Evolutionary conservation across 2,797 vertebrate genomes (phyloP).

Genomic region (Gobionotothen gibberifrons): DNA sequence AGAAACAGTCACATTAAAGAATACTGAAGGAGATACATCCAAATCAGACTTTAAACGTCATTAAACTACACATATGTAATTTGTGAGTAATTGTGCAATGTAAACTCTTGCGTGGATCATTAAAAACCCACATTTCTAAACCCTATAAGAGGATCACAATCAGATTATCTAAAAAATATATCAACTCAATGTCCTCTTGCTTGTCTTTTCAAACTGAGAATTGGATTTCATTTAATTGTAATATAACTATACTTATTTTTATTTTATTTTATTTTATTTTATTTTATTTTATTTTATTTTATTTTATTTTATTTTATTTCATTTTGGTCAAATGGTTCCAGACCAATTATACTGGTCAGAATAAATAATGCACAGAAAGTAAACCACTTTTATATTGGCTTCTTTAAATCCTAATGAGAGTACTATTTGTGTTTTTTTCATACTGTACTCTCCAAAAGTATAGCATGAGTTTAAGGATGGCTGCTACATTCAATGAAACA

Average conservation of each 20-base stretch:
- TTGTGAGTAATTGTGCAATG: not conserved
- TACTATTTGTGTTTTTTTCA: conserved; percentile 1
- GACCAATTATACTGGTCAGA: not conserved
- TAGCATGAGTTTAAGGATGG: conserved; percentile 34
- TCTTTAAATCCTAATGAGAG: not conserved
- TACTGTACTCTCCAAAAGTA: conserved; percentile 38
- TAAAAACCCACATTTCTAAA: not conserved
- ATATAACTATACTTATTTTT: too few species aligned
- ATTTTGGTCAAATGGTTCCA: not conserved
- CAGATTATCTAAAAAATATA: not conserved
- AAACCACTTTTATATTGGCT: not conserved
- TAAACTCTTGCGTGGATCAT: not conserved
- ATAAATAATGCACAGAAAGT: not conserved
- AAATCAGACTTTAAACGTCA: not conserved
- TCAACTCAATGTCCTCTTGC: not conserved
- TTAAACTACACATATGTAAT: not conserved
- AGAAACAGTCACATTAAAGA: not conserved
- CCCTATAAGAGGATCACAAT: too few species aligned
- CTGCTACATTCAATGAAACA: conserved; percentile 69
- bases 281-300: not conserved
- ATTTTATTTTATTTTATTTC: not conserved
- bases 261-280: not conserved
- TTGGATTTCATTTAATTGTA: not conserved
- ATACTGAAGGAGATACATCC: not conserved
- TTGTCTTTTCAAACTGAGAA: not conserved